A percentile compares a stretch with the other conserved stretches of the same genome.
Evolutionary conservation across 2,888 invertebrate species (phyloP).

Genomic region (Tinea trinotella): DNA sequence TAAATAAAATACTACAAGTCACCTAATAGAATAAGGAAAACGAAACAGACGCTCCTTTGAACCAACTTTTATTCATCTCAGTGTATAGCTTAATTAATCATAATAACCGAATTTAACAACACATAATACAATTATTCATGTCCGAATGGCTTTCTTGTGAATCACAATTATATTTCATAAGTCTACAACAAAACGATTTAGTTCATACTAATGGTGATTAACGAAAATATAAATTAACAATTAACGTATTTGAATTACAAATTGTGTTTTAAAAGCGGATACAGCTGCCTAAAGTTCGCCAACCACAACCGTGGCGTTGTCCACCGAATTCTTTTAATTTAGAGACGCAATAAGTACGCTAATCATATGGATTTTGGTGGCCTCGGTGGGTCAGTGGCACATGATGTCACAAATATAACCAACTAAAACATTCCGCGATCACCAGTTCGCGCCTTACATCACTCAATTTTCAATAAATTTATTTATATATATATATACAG

Average conservation of each 20-base stretch:
- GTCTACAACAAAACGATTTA: background rate
- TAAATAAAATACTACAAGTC: slow-evolving; percentile 13
- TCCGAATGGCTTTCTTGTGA: background rate
- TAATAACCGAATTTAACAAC: background rate
- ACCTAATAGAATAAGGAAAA: slow-evolving; percentile 6
- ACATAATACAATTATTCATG: background rate
- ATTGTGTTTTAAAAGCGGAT: background rate
- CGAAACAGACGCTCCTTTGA: background rate
- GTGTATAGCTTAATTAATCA: background rate
- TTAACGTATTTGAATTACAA: slow-evolving; percentile 4
- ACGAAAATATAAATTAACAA: background rate
- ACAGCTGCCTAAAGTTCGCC: background rate
- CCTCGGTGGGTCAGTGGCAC: slow-evolving; percentile 66
- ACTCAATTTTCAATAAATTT: slow-evolving; percentile 18
- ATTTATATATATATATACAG: slow-evolving; percentile 11
- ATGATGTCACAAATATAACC: slow-evolving; percentile 46
- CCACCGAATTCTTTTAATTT: slow-evolving; percentile 18
- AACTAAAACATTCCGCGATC: slow-evolving; percentile 17
- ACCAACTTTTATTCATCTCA: background rate
- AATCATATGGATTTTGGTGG: slow-evolving; percentile 29
- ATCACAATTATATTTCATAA: background rate
- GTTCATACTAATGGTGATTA: background rate
- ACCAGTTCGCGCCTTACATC: slow-evolving; percentile 12
- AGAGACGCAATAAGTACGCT: slow-evolving; percentile 19
- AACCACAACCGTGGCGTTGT: background rate